Evolutionary conservation across 2,888 invertebrate species (phyloP).

Genomic region (Hetaerina titia): DNA sequence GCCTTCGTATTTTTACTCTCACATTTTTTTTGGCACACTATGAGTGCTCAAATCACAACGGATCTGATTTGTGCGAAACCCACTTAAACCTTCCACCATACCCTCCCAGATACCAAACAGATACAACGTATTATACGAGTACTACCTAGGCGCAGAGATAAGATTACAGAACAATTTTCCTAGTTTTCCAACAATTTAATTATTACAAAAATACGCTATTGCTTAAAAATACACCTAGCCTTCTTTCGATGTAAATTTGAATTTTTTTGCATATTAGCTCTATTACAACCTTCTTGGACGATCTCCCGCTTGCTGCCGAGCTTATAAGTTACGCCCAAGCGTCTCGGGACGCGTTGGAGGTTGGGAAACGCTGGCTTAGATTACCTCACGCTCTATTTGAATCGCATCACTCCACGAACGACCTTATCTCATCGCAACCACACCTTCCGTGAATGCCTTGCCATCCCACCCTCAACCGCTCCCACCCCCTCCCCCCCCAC

Average conservation of each 20-base stretch:
- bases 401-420: constrained; percentile 40
- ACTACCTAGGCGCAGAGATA: too few relatives aligned
- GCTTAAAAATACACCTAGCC: not conserved
- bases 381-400: constrained; percentile 49
- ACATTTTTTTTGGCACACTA: too few relatives aligned
- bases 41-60: too few relatives aligned
- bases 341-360: not conserved
- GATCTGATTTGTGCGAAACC: too few relatives aligned
- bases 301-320: not conserved
- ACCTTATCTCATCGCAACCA: constrained; percentile 35
- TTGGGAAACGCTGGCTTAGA: not conserved
- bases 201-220: too few relatives aligned
- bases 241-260: not conserved
- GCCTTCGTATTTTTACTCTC: too few relatives aligned
- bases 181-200: too few relatives aligned
- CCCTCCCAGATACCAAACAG: too few relatives aligned
- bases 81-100: too few relatives aligned
- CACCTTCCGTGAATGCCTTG: constrained; percentile 36
- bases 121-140: too few relatives aligned
- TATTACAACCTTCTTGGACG: not conserved
- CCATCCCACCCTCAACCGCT: not conserved
- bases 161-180: too few relatives aligned
- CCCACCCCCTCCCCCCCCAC: not conserved
- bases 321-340: not conserved
- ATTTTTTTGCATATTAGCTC: not conserved